phyloP scores from a whole-genome alignment of 2,888 invertebrate genomes.

The Folsomia manolachei region DNA sequence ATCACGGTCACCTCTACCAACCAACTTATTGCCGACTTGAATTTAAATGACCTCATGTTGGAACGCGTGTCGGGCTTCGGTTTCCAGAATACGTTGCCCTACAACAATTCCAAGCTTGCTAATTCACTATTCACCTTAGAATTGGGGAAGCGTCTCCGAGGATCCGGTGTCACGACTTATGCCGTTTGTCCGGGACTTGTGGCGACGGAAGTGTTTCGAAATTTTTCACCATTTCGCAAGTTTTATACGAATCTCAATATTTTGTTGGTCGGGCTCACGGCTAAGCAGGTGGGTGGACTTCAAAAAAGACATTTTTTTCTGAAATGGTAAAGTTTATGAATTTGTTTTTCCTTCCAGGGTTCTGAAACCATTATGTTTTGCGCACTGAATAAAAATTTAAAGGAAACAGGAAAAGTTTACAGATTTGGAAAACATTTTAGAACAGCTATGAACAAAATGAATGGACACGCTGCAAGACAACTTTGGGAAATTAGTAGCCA shows the following conservation, averaged over 20 bases:
- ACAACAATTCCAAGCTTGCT: constrained; percentile 53
- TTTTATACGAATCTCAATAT: constrained; percentile 30
- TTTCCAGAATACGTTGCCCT: constrained; percentile 44
- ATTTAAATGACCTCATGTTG: constrained; percentile 46
- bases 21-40: constrained; percentile 49
- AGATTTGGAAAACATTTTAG: constrained; percentile 53
- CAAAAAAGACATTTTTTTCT: not conserved
- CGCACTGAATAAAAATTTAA: constrained; percentile 68
- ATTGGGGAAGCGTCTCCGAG: constrained; percentile 48
- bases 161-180: constrained; percentile 37
- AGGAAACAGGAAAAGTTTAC: constrained; percentile 70
- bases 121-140: constrained; percentile 52
- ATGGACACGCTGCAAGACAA: constrained; percentile 63
- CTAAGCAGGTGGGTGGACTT: constrained; percentile 33
- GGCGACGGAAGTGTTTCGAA: constrained; percentile 31
- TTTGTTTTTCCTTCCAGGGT: constrained; percentile 11
- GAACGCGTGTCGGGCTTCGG: constrained; percentile 26
- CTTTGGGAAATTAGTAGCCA: constrained; percentile 75
- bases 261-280: constrained; percentile 28
- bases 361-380: constrained; percentile 72
- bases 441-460: constrained; percentile 59
- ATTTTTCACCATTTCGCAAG: constrained; percentile 28
- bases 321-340: not conserved
- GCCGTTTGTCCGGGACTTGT: constrained; percentile 46
- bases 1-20: constrained; percentile 51